A percentile compares a stretch with the other conserved stretches of the same genome.
Evolutionary conservation across 2,888 invertebrate genomes (phyloP).

Genomic region (Chorisops tibialis): DNA sequence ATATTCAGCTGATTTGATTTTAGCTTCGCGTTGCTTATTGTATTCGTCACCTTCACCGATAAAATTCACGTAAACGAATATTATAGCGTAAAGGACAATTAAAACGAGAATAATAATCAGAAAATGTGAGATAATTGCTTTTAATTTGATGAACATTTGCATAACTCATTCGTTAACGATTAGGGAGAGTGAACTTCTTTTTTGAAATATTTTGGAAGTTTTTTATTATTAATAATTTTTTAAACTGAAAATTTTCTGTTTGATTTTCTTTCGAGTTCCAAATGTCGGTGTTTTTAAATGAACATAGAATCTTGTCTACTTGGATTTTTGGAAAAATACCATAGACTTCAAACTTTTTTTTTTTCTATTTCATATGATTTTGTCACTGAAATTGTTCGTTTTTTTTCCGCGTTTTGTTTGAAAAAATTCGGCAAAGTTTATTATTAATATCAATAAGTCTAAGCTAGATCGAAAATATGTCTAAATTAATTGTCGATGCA

Average conservation of each 20-base stretch:
- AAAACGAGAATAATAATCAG: not conserved
- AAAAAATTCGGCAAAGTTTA: not conserved
- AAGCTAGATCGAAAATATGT: not conserved
- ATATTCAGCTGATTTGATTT: not conserved
- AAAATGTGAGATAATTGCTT: not conserved
- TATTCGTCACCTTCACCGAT: not conserved
- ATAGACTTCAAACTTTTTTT: too few relatives aligned
- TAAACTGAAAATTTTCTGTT: too few relatives aligned
- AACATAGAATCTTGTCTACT: too few relatives aligned
- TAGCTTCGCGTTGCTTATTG: not conserved
- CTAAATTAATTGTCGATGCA: slow-evolving; percentile 13
- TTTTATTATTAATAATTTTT: not conserved
- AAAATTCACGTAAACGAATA: not conserved
- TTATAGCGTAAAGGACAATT: not conserved
- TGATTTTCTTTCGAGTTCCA: too few relatives aligned
- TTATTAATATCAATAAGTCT: not conserved
- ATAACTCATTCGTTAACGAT: not conserved
- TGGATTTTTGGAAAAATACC: too few relatives aligned
- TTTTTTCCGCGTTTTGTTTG: not conserved
- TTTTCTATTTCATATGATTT: too few relatives aligned
- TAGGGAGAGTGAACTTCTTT: not conserved
- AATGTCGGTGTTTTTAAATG: too few relatives aligned
- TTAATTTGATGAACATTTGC: not conserved
- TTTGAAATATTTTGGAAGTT: not conserved
- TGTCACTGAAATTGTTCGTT: not conserved